Conservation (phyloP, 2,888 invertebrate species). For the Drosophila seclusa region DNA sequence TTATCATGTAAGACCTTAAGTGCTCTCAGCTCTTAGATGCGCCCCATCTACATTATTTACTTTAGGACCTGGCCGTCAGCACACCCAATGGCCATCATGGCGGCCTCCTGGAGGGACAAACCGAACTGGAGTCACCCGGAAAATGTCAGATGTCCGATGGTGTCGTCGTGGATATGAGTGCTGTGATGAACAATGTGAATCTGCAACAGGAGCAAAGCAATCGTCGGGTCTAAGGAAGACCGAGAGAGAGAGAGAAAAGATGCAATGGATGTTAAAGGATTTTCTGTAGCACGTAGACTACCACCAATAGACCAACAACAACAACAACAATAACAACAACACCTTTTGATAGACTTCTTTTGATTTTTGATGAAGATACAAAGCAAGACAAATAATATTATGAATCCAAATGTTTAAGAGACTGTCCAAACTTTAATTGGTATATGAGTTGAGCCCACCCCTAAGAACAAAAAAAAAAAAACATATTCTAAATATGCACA, state of each 20-base stretch:
- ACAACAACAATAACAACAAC: constrained; percentile 25
- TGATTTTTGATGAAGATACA: constrained; percentile 32
- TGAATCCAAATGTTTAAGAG: constrained; percentile 39
- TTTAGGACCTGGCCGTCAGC: constrained; percentile 85
- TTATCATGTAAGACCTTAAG: constrained; percentile 85
- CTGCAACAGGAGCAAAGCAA: constrained; percentile 74
- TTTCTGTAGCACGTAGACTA: constrained; percentile 25
- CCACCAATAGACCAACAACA: constrained; percentile 54
- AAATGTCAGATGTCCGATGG: constrained; percentile 86
- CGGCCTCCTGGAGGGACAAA: constrained; percentile 85
- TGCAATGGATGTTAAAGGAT: not conserved
- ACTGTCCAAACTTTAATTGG: constrained; percentile 45
- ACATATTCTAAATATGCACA: constrained; percentile 10
- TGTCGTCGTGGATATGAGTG: constrained; percentile 87
- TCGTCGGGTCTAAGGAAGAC: constrained; percentile 65
- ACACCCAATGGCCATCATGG: constrained; percentile 85
- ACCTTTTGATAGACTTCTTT: constrained; percentile 54
- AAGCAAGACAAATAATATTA: constrained; percentile 4
- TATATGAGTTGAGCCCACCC: constrained; percentile 52
- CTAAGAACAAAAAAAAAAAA: not conserved
- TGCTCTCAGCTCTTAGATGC: not conserved
- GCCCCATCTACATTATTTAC: not conserved
- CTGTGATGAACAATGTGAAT: constrained; percentile 81
- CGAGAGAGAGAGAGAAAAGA: not conserved
- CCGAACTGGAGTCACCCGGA: constrained; percentile 85